phyloP scores from a whole-genome alignment of 2,113 vertebrate genomes.

The Rhinolophus ferrumequinum region DNA sequence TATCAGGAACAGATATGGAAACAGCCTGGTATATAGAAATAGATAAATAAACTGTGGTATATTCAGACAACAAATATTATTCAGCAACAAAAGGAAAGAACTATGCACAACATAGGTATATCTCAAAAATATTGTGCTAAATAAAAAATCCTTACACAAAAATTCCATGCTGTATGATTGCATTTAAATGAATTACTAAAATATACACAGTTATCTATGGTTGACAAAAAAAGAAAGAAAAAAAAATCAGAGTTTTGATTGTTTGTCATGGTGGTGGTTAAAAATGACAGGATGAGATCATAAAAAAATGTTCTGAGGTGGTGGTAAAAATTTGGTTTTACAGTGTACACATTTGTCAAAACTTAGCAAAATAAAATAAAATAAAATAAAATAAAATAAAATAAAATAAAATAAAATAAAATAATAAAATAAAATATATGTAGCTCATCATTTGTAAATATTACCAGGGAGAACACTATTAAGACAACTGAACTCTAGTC shows the following conservation, averaged over 20 bases:
- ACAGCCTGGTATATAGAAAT: background rate
- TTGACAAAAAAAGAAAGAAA: background rate
- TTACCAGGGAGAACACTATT: background rate
- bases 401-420: background rate
- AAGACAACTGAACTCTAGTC: background rate
- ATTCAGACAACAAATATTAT: background rate
- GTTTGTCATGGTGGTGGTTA: accelerated
- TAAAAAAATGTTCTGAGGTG: background rate
- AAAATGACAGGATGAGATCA: background rate
- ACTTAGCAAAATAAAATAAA: background rate
- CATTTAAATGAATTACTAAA: background rate
- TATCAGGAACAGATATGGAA: background rate
- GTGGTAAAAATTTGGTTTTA: background rate
- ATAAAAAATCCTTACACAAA: background rate
- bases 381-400: background rate
- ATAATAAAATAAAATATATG: background rate
- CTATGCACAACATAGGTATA: background rate
- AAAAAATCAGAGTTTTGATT: background rate
- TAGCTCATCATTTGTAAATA: background rate
- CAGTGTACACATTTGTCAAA: background rate
- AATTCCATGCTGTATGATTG: background rate
- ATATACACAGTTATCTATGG: background rate
- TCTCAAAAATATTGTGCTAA: background rate
- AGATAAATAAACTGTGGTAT: background rate
- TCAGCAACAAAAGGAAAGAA: background rate